Conservation (phyloP, 1,140 invertebrate species). For the Drosophila dunni region DNA sequence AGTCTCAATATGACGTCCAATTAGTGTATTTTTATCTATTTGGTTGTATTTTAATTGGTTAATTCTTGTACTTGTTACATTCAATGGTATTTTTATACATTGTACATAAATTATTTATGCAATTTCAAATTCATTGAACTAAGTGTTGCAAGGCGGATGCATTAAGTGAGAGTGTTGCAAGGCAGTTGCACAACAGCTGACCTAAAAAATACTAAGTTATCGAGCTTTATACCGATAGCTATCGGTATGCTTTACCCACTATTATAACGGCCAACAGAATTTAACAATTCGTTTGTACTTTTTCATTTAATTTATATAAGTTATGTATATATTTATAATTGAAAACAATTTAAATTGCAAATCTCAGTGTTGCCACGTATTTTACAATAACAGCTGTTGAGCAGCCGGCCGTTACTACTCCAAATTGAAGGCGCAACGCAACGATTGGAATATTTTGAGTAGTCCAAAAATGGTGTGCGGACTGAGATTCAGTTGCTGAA, state of each 20-base stretch:
- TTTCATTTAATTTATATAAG: constrained; percentile 1
- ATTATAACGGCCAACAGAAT: too few relatives aligned
- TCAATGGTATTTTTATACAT: neutral
- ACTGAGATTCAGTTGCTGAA: constrained; percentile 74
- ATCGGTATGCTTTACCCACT: too few relatives aligned
- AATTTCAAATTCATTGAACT: neutral
- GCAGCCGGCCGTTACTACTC: neutral
- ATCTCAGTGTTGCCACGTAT: constrained; percentile 11
- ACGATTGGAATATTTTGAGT: constrained; percentile 78
- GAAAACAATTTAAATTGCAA: constrained; percentile 15
- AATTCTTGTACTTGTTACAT: neutral
- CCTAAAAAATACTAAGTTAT: too few relatives aligned
- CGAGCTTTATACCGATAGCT: too few relatives aligned
- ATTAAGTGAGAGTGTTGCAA: too few relatives aligned
- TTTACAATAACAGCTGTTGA: neutral
- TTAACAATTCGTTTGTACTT: neutral
- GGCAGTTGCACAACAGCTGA: too few relatives aligned
- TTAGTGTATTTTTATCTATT: constrained; percentile 9
- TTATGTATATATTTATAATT: constrained; percentile 34
- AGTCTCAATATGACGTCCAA: constrained; percentile 13
- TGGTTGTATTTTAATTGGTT: constrained; percentile 27
- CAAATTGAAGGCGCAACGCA: constrained; percentile 13
- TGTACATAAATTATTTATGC: constrained; percentile 6
- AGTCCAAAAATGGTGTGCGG: constrained; percentile 79
- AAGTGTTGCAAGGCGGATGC: too few relatives aligned